Percentiles rank a stretch among this genome's conserved stretches.
phyloP scores from a whole-genome alignment of 2,888 invertebrate genomes.

The Autographa gamma region DNA sequence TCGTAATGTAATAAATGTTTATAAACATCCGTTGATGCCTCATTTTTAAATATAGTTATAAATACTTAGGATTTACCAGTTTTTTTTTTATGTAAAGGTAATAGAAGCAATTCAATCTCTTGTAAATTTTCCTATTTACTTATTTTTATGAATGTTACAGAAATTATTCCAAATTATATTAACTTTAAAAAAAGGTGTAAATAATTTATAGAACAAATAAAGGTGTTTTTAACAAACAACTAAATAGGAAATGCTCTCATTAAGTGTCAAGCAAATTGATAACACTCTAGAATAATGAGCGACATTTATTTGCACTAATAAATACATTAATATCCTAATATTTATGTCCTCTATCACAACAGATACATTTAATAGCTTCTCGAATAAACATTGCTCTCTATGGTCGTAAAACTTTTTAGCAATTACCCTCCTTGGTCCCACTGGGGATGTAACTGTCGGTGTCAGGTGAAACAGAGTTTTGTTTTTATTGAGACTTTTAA shows the following conservation, averaged over 20 bases:
- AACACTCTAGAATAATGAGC: background rate
- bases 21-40: constrained; percentile 1
- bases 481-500: constrained; percentile 1
- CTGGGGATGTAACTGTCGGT: background rate
- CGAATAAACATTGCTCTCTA: background rate
- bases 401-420: constrained; percentile 1
- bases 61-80: too few species aligned
- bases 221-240: too few species aligned
- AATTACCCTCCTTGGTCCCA: constrained; percentile 1
- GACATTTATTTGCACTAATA: background rate
- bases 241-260: too few species aligned
- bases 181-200: too few species aligned
- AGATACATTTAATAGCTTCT: background rate
- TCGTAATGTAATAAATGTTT: constrained; percentile 47
- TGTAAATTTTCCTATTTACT: too few species aligned
- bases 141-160: too few species aligned
- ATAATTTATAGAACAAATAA: too few species aligned
- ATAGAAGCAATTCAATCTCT: too few species aligned
- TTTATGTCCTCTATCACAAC: background rate
- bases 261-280: too few species aligned
- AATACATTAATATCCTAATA: background rate
- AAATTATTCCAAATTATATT: too few species aligned
- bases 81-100: too few species aligned
- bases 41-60: background rate
- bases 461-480: constrained; percentile 4